Percentiles rank a stretch among this genome's conserved stretches.
Evolutionary conservation across 2,113 vertebrate species (phyloP).

Genomic region (Puma concolor): DNA sequence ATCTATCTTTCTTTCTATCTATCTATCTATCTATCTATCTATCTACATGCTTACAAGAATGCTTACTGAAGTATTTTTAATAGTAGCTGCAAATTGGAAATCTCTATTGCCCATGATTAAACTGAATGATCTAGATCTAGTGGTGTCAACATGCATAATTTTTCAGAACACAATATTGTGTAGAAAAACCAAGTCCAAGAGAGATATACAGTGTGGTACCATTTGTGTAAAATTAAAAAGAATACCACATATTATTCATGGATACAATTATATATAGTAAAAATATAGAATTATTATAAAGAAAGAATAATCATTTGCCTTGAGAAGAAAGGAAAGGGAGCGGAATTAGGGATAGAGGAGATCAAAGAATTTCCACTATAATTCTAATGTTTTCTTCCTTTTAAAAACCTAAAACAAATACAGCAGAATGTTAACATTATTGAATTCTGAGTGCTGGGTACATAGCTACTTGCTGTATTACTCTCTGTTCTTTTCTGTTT

Average conservation of each 20-base stretch:
- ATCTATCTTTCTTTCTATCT: too few species aligned
- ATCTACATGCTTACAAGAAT: neutral
- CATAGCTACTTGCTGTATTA: neutral
- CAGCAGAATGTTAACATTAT: neutral
- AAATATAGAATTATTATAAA: slow-evolving; percentile 29
- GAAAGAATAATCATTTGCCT: neutral
- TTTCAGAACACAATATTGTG: neutral
- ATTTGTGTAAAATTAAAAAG: slow-evolving; percentile 5
- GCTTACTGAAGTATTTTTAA: neutral
- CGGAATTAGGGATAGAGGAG: neutral
- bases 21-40: too few species aligned
- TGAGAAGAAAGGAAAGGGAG: neutral
- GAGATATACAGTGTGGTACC: neutral
- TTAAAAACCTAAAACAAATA: slow-evolving; percentile 29
- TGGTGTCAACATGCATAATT: neutral
- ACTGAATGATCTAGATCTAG: neutral
- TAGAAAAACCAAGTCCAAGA: neutral
- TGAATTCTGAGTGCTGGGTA: neutral
- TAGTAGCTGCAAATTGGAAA: neutral
- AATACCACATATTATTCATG: neutral
- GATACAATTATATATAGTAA: neutral
- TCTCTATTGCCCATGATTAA: neutral
- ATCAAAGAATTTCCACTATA: neutral
- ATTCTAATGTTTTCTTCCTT: neutral
- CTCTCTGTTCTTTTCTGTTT: slow-evolving; percentile 52